A percentile compares a stretch with the other conserved stretches of the same genome.
Conservation (phyloP, 2,113 vertebrate genomes). For the Cairina moschata region DNA sequence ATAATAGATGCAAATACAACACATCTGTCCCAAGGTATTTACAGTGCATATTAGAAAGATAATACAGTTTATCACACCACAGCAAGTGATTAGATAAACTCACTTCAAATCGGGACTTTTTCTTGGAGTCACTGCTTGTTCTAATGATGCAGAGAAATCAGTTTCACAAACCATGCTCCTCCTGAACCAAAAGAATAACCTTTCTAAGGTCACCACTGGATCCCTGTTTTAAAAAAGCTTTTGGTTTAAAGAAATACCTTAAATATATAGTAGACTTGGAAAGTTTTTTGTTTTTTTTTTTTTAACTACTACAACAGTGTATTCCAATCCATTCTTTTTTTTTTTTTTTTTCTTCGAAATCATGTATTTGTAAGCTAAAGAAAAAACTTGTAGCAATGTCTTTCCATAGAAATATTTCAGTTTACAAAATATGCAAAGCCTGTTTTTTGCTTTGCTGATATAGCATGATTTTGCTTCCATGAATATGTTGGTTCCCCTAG, state of each 20-base stretch:
- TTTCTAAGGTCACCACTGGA: not conserved
- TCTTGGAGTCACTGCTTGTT: not conserved
- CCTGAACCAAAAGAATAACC: not conserved
- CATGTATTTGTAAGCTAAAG: not conserved
- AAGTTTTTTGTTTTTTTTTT: no score
- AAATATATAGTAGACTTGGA: not conserved
- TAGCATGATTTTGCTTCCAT: not conserved
- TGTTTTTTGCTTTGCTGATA: not conserved
- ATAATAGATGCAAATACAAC: not conserved
- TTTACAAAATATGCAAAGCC: not conserved
- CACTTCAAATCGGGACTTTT: not conserved
- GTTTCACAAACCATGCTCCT: not conserved
- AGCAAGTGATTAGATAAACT: not conserved
- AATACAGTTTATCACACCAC: not conserved
- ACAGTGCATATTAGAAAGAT: not conserved
- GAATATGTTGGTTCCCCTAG: not conserved
- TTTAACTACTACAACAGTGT: not conserved
- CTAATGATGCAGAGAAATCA: fast-evolving
- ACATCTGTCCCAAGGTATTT: not conserved
- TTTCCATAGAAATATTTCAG: not conserved
- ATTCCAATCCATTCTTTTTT: not conserved
- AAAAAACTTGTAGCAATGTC: not conserved
- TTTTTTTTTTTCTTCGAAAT: not conserved
- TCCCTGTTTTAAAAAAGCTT: not conserved
- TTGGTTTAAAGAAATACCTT: not conserved